A percentile compares a stretch with the other conserved stretches of the same genome.
These are phyloP conservation scores for Lethrus apterus DNA, from an alignment of 1,140 invertebrate species.

Conservation along the genomic window DNA sequence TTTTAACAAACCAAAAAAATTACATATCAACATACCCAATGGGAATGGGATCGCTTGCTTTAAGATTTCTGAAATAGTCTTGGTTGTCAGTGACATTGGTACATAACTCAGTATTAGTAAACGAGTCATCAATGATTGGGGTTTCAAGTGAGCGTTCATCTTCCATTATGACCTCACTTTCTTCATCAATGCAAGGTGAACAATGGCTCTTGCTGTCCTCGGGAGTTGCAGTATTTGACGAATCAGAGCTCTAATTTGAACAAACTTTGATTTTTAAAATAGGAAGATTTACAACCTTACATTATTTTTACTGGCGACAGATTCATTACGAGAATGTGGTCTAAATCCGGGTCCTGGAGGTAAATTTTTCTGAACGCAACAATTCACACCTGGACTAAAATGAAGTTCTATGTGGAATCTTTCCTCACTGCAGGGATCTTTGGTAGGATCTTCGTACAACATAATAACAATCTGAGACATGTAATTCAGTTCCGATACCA, in stretches of 20 bases:
- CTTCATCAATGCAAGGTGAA: conserved; percentile 61
- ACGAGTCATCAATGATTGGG: conserved; percentile 1
- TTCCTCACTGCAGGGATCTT: conserved; percentile 83
- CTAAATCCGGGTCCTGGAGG: conserved; percentile 89
- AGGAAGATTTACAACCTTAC: conserved; percentile 29
- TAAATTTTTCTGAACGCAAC: conserved; percentile 89
- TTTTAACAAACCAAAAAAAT: conserved; percentile 5
- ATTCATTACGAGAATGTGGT: conserved; percentile 82
- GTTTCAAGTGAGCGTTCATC: conserved; percentile 27
- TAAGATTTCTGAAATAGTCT: conserved; percentile 26
- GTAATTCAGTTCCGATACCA: conserved; percentile 97
- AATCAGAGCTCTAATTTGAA: conserved; percentile 27
- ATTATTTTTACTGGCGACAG: conserved; percentile 44
- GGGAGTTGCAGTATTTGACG: conserved; percentile 37
- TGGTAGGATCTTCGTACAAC: conserved; percentile 98
- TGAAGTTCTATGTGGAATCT: conserved; percentile 95
- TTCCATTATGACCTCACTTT: conserved; percentile 43
- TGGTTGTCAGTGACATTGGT: conserved; percentile 37
- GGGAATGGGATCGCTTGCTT: conserved; percentile 58
- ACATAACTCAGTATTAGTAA: conserved; percentile 13
- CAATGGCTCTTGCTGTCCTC: conserved; percentile 41
- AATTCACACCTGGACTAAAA: conserved; percentile 95
- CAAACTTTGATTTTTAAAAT: not conserved
- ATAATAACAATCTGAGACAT: conserved; percentile 99
- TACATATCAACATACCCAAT: conserved; percentile 47